A percentile compares a stretch with the other conserved stretches of the same genome.
Evolutionary conservation across 2,888 invertebrate species (phyloP).

Genomic region (Xanthorhoe spadicearia): DNA sequence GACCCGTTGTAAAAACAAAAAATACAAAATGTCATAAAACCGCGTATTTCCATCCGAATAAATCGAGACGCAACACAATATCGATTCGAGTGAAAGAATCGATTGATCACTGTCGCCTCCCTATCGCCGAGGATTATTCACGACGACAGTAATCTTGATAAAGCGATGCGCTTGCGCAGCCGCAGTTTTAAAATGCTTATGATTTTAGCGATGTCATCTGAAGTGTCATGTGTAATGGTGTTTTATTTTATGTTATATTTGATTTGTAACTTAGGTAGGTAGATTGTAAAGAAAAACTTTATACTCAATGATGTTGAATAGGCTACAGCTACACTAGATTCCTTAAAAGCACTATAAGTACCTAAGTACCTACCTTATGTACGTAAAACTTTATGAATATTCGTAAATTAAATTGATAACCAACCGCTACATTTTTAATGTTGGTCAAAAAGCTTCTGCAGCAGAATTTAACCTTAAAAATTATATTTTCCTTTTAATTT

Average conservation of each 20-base stretch:
- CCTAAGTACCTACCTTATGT: no score
- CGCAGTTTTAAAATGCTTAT: constrained; percentile 36
- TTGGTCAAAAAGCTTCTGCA: not conserved
- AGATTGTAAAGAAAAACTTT: no score
- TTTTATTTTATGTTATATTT: constrained; percentile 5
- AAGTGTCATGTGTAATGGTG: constrained; percentile 34
- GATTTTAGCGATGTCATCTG: constrained; percentile 41
- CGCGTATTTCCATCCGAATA: constrained; percentile 55
- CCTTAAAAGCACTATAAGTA: no score
- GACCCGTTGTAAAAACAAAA: not conserved
- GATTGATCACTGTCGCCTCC: constrained; percentile 73
- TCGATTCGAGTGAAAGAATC: constrained; percentile 63
- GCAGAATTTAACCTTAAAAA: not conserved
- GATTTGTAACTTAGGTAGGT: no score
- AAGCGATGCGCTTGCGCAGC: constrained; percentile 56
- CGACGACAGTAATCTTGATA: constrained; percentile 74
- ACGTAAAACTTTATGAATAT: no score
- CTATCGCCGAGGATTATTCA: constrained; percentile 73
- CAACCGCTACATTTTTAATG: not conserved
- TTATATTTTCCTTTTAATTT: not conserved
- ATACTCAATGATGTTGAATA: no score
- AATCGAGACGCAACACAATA: constrained; percentile 52
- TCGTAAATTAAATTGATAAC: no score
- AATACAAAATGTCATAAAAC: constrained; percentile 44
- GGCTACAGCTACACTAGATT: no score